phyloP scores from a whole-genome alignment of 2,113 vertebrate genomes.

The Bostrychus sinensis region DNA sequence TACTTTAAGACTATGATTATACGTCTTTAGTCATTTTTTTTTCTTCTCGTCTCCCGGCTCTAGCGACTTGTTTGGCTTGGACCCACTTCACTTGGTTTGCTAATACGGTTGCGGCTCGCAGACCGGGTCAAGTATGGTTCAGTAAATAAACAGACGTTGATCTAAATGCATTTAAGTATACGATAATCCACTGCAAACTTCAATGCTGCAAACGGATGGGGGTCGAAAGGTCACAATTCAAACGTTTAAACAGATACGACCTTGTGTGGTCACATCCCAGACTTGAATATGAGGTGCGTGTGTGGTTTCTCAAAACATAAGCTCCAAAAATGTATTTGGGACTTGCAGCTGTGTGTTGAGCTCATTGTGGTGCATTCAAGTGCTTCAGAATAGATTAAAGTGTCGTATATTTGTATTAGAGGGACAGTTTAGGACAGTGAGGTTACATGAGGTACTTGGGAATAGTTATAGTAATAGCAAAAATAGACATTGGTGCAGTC shows the following conservation, averaged over 20 bases:
- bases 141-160: constrained; percentile 64
- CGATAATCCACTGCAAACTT: constrained; percentile 38
- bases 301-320: constrained; percentile 7
- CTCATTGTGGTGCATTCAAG: constrained; percentile 4
- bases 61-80: constrained; percentile 61
- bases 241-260: constrained; percentile 6
- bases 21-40: constrained; percentile 52
- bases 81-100: constrained; percentile 54
- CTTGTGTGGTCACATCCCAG: constrained; percentile 6
- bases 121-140: constrained; percentile 62
- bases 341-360: constrained; percentile 1
- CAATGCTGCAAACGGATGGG: constrained; percentile 11
- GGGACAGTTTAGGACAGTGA: background rate
- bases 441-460: constrained; percentile 5
- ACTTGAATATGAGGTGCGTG: background rate
- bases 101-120: constrained; percentile 59
- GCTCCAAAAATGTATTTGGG: background rate
- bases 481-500: background rate
- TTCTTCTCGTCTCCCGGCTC: constrained; percentile 25
- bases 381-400: constrained; percentile 14
- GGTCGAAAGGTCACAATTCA: constrained; percentile 9
- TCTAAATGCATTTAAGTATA: constrained; percentile 39
- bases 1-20: constrained; percentile 58
- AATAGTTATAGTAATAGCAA: background rate
- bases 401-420: background rate